These are phyloP conservation scores for Drosophila repletoides DNA, from an alignment of 1,140 invertebrate species.

Conservation along the genomic window DNA sequence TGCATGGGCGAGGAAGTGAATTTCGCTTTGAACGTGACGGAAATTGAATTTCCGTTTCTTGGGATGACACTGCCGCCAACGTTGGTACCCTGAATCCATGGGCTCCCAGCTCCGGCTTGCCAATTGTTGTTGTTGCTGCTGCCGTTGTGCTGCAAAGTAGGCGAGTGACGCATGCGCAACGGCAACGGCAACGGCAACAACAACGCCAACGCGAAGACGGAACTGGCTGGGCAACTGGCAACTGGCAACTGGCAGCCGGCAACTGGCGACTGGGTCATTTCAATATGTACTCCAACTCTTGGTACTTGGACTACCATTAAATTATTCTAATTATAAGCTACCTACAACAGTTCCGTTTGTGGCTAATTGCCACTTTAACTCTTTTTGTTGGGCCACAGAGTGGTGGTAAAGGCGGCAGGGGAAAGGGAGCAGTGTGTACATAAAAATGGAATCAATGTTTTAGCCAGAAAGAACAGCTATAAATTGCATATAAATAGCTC, in stretches of 20 bases:
- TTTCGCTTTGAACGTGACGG: conserved; percentile 70
- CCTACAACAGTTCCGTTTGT: conserved; percentile 26
- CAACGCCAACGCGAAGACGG: conserved; percentile 32
- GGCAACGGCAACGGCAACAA: conserved; percentile 27
- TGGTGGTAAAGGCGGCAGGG: no score
- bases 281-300: conserved; percentile 1
- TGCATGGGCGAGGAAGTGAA: conserved; percentile 63
- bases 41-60: conserved; percentile 78
- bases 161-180: conserved; percentile 68
- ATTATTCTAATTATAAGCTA: conserved; percentile 33
- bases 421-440: no score
- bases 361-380: conserved; percentile 10
- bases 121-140: conserved; percentile 26
- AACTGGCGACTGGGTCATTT: conserved; percentile 12
- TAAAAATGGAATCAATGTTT: conserved; percentile 5
- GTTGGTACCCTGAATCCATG: conserved; percentile 2
- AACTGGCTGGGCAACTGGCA: conserved; percentile 30
- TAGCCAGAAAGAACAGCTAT: neutral
- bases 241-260: neutral
- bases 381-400: neutral
- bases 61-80: conserved; percentile 64
- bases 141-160: conserved; percentile 34
- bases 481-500: no score
- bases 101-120: neutral
- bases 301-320: conserved; percentile 24